Evolutionary conservation across 2,888 invertebrate genomes (phyloP).

Genomic region (Sarcophaga carnaria): DNA sequence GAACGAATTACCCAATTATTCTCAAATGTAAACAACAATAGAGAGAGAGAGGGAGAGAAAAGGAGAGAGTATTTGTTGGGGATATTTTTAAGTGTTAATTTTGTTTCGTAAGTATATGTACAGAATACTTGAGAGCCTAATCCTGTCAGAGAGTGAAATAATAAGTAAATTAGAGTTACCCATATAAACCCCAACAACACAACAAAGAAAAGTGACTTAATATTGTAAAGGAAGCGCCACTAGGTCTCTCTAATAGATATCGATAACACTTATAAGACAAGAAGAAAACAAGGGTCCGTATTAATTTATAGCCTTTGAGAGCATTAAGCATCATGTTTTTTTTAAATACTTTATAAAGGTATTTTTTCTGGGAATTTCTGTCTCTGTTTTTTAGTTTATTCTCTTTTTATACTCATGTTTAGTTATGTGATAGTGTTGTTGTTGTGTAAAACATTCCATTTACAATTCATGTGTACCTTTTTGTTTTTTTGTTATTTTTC

Average conservation of each 20-base stretch:
- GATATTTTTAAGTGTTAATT: too few species aligned
- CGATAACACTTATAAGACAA: not conserved
- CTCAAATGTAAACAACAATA: too few species aligned
- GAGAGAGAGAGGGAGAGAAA: too few species aligned
- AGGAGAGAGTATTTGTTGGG: too few species aligned
- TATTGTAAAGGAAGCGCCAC: constrained; percentile 40
- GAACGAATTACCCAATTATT: too few species aligned
- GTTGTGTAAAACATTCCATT: constrained; percentile 25
- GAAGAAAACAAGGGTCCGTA: not conserved
- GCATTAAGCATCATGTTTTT: not conserved
- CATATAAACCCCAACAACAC: not conserved
- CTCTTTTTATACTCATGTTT: too few species aligned
- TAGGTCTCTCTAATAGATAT: constrained; percentile 22
- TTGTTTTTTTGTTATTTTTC: not conserved
- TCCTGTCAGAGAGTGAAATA: constrained; percentile 14
- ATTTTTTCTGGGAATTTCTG: constrained; percentile 3
- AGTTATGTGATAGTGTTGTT: not conserved
- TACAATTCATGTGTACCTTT: not conserved
- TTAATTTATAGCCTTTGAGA: not conserved
- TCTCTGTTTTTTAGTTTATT: not conserved
- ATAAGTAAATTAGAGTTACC: not conserved
- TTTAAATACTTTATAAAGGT: not conserved
- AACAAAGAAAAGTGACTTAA: not conserved
- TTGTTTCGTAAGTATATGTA: too few species aligned
- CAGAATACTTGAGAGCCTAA: constrained; percentile 19